Percentiles rank a stretch among this genome's conserved stretches.
Evolutionary conservation across 2,113 vertebrate species (phyloP).

Genomic region (Vicugna pacos): DNA sequence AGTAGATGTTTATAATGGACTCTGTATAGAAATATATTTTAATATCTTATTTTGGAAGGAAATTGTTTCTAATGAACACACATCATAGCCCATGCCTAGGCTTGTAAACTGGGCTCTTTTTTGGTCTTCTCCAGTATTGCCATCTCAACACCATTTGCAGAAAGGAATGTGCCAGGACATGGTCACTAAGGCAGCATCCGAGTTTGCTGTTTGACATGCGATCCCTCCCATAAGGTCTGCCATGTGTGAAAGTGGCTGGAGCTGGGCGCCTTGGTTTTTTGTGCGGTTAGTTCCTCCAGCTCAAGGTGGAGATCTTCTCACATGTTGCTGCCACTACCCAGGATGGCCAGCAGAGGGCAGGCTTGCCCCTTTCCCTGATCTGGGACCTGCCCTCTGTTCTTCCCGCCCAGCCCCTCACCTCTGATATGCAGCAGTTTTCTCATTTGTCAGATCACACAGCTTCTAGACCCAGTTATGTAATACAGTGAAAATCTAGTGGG

Average conservation of each 20-base stretch:
- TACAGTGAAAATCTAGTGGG: not conserved
- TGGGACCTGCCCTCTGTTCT: not conserved
- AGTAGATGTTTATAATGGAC: not conserved
- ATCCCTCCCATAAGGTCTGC: not conserved
- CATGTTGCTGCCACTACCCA: not conserved
- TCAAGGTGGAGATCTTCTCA: too few species aligned
- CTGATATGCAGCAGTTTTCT: not conserved
- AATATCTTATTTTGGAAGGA: not conserved
- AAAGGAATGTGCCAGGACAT: not conserved
- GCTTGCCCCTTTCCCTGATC: not conserved
- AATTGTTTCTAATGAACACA: not conserved
- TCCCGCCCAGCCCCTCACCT: not conserved
- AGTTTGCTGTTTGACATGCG: not conserved
- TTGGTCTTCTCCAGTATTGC: not conserved
- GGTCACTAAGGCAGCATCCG: not conserved
- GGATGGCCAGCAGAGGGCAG: slow-evolving; percentile 59
- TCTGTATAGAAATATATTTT: slow-evolving; percentile 23
- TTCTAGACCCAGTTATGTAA: slow-evolving; percentile 5
- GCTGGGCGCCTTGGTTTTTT: not conserved
- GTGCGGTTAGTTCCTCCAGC: not conserved
- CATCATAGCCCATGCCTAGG: not conserved
- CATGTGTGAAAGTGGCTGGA: not conserved
- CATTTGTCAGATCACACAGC: not conserved
- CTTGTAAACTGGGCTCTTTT: not conserved
- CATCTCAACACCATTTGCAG: not conserved